Percentiles rank a stretch among this genome's conserved stretches.
Evolutionary conservation across 64 coral and sea anemone species (phyloP).

Genomic region (Montipora efflorescens): DNA sequence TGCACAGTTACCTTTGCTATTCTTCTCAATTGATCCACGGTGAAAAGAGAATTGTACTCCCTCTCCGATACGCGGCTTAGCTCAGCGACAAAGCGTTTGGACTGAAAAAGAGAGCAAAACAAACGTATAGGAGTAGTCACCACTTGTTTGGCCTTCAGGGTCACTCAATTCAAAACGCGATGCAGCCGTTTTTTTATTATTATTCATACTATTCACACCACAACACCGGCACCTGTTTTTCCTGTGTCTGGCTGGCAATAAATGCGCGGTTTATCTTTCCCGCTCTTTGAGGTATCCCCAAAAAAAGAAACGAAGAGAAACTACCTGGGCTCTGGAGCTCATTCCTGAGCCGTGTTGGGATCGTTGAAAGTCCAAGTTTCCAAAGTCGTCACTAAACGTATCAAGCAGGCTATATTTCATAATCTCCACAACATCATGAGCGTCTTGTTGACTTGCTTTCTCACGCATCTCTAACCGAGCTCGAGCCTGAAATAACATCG

Average conservation of each 20-base stretch:
- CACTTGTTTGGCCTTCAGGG: neutral
- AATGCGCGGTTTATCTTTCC: too few species aligned
- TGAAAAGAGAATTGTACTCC: constrained; percentile 96
- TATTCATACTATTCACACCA: too few species aligned
- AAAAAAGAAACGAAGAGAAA: neutral
- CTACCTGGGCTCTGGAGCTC: constrained; percentile 94
- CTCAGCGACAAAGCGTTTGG: constrained; percentile 97
- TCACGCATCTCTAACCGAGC: constrained; percentile 93
- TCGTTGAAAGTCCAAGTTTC: constrained; percentile 87
- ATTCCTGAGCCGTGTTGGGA: constrained; percentile 97
- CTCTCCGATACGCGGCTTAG: constrained; percentile 84
- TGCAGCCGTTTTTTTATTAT: too few species aligned
- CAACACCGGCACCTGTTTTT: neutral
- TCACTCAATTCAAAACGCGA: too few species aligned
- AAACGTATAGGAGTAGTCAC: neutral
- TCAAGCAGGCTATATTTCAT: constrained; percentile 97
- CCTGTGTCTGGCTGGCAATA: neutral
- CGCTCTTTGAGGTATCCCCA: too few species aligned
- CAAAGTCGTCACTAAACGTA: constrained; percentile 87
- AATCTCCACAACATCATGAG: constrained; percentile 90
- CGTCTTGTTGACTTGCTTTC: constrained; percentile 86
- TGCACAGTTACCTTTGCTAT: constrained; percentile 76
- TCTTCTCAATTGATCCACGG: constrained; percentile 87
- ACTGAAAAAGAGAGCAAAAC: constrained; percentile 59
- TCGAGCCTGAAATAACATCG: constrained; percentile 68